Percentiles rank a stretch among this genome's conserved stretches.
Evolutionary conservation across 2,888 invertebrate species (phyloP).

Genomic region (Chymomyza procnemis): DNA sequence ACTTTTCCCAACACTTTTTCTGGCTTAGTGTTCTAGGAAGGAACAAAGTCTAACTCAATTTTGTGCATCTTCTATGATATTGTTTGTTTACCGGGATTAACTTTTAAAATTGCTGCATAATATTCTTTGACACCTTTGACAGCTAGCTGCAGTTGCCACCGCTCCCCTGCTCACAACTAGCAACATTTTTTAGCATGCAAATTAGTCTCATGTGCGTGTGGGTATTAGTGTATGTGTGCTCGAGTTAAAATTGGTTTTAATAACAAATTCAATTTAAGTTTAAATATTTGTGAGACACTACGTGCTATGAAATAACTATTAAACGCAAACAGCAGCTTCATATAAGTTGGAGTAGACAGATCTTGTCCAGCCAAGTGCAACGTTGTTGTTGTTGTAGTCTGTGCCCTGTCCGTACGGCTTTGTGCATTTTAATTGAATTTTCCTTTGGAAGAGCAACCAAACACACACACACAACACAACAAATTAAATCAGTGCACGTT

Average conservation of each 20-base stretch:
- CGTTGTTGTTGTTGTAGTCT: not conserved
- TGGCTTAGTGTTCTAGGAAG: not conserved
- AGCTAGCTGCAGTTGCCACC: not conserved
- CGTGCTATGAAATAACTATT: conserved; percentile 23
- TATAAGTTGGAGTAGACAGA: not conserved
- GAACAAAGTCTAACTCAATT: not conserved
- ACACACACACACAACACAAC: conserved; percentile 26
- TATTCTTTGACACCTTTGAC: not conserved
- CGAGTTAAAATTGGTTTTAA: conserved; percentile 48
- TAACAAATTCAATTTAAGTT: conserved; percentile 70
- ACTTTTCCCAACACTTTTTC: not conserved
- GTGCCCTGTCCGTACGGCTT: conserved; percentile 33
- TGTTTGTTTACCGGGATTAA: not conserved
- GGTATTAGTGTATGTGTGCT: not conserved
- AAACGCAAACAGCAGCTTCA: not conserved
- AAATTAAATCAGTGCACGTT: conserved; percentile 69
- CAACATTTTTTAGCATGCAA: not conserved
- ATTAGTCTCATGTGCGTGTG: not conserved
- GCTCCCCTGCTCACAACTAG: too few species aligned
- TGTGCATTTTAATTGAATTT: conserved; percentile 71
- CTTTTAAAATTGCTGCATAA: not conserved
- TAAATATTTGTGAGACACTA: conserved; percentile 54
- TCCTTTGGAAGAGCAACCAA: conserved; percentile 33
- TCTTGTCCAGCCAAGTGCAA: not conserved
- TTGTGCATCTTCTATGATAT: not conserved